phyloP scores from a whole-genome alignment of 1,140 invertebrate genomes.

The Choristoneura fumiferana region DNA sequence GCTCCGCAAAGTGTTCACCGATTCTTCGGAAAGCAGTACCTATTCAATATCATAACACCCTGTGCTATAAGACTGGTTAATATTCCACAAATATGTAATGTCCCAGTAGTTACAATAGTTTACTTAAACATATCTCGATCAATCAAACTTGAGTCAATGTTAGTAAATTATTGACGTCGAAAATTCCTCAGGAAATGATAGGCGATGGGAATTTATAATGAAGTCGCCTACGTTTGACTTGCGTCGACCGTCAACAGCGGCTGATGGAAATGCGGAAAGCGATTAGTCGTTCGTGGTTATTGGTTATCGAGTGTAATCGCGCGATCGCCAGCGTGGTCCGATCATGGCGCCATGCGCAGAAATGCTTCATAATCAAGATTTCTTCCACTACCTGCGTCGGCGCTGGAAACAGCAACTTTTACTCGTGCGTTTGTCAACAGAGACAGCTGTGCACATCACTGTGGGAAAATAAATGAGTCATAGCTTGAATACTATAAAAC shows the following conservation, averaged over 20 bases:
- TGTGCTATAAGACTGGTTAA: no score
- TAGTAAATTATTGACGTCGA: no score
- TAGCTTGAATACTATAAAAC: constrained; percentile 4
- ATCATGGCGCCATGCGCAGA: constrained; percentile 22
- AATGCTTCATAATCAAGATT: constrained; percentile 18
- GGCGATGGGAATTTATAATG: constrained; percentile 10
- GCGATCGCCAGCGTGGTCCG: constrained; percentile 16
- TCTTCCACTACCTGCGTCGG: not conserved
- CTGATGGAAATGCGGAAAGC: not conserved
- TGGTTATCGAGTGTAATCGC: not conserved
- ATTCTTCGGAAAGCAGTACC: no score
- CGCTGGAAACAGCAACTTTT: constrained; percentile 2
- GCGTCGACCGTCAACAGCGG: not conserved
- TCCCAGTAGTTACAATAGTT: no score
- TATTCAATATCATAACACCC: no score
- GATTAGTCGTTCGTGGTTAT: constrained; percentile 1
- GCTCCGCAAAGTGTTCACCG: no score
- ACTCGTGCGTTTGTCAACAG: constrained; percentile 10
- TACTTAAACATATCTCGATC: no score
- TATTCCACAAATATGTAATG: no score
- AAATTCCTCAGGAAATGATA: not conserved
- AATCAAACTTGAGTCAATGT: no score
- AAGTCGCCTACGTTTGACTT: not conserved
- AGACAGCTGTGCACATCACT: constrained; percentile 1
- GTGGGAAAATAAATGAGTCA: no score